A percentile compares a stretch with the other conserved stretches of the same genome.
These are phyloP conservation scores for Orchestia grillus DNA, from an alignment of 1,140 invertebrate genomes.

Conservation along the genomic window DNA sequence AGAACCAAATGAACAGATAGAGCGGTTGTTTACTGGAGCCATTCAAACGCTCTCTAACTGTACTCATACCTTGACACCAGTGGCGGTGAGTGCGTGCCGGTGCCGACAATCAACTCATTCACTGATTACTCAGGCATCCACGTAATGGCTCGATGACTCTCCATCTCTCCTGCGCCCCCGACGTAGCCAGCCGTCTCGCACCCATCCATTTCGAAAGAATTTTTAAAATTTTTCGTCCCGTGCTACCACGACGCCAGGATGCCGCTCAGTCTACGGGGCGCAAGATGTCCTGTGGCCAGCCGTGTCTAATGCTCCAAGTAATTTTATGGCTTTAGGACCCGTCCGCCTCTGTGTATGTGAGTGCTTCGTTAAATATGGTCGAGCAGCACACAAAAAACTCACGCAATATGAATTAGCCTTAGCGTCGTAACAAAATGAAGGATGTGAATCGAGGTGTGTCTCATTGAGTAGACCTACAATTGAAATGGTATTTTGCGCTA, in stretches of 20 bases:
- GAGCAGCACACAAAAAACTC: background rate
- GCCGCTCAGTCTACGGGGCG: background rate
- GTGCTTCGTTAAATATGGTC: background rate
- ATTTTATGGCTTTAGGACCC: background rate
- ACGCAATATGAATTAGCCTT: background rate
- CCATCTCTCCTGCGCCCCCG: background rate
- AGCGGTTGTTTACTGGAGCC: too few species aligned
- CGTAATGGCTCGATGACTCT: background rate
- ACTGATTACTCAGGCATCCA: background rate
- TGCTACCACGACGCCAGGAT: background rate
- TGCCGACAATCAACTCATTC: too few species aligned
- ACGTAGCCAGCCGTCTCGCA: background rate
- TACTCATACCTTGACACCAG: too few species aligned
- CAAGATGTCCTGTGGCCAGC: background rate
- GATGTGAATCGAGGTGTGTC: background rate
- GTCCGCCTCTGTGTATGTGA: background rate
- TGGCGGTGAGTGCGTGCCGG: too few species aligned
- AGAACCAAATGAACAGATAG: too few species aligned
- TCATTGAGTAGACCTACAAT: background rate
- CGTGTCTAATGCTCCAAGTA: background rate
- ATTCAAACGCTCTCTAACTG: too few species aligned
- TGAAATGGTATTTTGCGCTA: background rate
- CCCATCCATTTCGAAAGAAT: background rate
- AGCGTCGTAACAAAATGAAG: background rate
- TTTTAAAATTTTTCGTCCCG: background rate